phyloP scores from a whole-genome alignment of 2,888 invertebrate species.

The Eupithecia subumbrata region DNA sequence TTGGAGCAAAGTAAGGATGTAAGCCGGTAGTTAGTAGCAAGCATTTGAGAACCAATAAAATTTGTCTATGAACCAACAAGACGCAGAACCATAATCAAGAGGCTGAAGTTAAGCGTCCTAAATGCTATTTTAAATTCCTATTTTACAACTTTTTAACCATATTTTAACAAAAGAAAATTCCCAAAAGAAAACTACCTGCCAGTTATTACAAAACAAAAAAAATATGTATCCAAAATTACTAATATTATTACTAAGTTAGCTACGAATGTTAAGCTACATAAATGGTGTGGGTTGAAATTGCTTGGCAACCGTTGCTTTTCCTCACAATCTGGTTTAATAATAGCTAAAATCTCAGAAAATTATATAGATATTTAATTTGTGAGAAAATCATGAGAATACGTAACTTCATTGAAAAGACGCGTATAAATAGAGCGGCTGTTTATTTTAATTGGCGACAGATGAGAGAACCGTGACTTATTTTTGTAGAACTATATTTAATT shows the following conservation, averaged over 20 bases:
- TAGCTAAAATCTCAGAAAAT: not conserved
- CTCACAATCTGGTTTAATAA: not conserved
- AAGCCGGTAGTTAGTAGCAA: not conserved
- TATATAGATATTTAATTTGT: not conserved
- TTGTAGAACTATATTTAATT: conserved; percentile 28
- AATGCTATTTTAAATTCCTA: too few species aligned
- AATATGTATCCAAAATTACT: too few species aligned
- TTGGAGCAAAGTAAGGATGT: not conserved
- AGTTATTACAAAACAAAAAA: not conserved
- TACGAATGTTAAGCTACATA: not conserved
- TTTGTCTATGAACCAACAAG: not conserved
- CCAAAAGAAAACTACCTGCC: not conserved
- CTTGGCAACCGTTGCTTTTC: not conserved
- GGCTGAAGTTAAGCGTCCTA: not conserved
- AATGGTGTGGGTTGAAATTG: not conserved
- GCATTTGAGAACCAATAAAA: not conserved
- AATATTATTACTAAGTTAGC: not conserved
- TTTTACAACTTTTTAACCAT: too few species aligned
- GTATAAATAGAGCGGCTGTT: conserved; percentile 1
- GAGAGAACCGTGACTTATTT: conserved; percentile 30
- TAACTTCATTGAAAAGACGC: not conserved
- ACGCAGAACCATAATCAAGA: not conserved
- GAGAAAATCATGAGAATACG: not conserved
- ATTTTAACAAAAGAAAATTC: not conserved
- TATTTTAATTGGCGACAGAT: conserved; percentile 23